Evolutionary conservation across 2,113 vertebrate genomes (phyloP), one percentile per base, ranked within the genome.

Genomic region (Cryptotis parvus): DNA sequence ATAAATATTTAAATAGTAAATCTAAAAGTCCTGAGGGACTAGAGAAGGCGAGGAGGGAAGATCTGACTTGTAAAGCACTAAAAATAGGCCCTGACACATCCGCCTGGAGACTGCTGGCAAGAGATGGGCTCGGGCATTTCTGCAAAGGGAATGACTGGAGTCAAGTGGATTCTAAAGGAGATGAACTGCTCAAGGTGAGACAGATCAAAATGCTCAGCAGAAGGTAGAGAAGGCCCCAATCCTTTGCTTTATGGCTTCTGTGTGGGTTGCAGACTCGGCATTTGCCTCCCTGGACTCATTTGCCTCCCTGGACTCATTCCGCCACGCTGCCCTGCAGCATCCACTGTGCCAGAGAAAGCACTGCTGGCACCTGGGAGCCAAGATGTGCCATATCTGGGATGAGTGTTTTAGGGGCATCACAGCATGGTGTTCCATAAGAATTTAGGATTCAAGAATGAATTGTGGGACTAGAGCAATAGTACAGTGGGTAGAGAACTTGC

Each of bases 1-100:
- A 92, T 95, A 96, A 95, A 96, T 97, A 93, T 95, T 96, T 95
- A 95, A 96, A 66, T 68, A 76, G 82, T 92, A 88, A 94, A 93
- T 91, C 94, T 96, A 78, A 90, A 95, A 90, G 85, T 91, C 95
- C 93, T 77, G 66, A 84, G 85, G 90, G 84, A 93, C 43, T 72
- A 27, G 45, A 77, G n/a, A 90, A 87, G 41, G 45, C 81, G 52
- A 41, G 58, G 12, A 88, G 22, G 72, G 45, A 92, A 86, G 87
- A 73, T 92, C 35, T 91, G 90, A 83, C 82, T 89, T 77, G 43
- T 45, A 90, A 72, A 69, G 43, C 10, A 78, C 81, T 94, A 90
- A 90, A 93, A 92, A 91, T 90, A 95, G 55, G 55, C 78, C 75
- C 87, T 76, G 84, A 93, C 73, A 95, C 73, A n/a, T 33, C 31